Conservation (phyloP, 1,140 invertebrate genomes). For the Drosophila cardini region DNA sequence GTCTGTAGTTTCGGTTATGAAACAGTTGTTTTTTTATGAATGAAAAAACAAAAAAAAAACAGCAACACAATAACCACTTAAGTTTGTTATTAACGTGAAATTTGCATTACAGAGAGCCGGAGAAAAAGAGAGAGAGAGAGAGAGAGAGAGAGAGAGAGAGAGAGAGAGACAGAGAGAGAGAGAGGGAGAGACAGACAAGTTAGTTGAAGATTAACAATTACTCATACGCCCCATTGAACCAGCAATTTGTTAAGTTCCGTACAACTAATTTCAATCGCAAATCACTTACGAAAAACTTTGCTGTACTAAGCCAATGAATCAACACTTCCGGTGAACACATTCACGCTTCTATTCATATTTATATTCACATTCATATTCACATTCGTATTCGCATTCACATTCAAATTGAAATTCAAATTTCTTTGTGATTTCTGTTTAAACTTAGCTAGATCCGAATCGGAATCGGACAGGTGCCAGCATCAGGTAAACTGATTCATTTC, state of each 20-base stretch:
- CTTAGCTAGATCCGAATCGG: neutral
- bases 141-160: too few relatives aligned
- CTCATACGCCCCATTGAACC: conserved; percentile 64
- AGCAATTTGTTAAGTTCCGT: conserved; percentile 48
- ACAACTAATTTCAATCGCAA: conserved; percentile 51
- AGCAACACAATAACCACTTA: conserved; percentile 10
- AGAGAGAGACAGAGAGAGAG: too few relatives aligned
- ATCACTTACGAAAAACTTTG: conserved; percentile 20
- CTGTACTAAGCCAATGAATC: conserved; percentile 55
- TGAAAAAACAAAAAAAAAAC: conserved; percentile 53
- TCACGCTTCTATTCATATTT: conserved; percentile 15
- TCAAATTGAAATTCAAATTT: conserved; percentile 21
- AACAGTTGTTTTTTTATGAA: conserved; percentile 71
- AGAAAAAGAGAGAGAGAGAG: too few relatives aligned
- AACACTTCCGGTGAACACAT: conserved; percentile 46
- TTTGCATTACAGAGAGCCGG: conserved; percentile 42
- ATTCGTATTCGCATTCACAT: neutral
- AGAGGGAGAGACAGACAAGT: conserved; percentile 8
- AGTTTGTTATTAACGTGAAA: conserved; percentile 50
- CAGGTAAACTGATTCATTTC: conserved; percentile 62
- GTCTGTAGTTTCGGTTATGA: conserved; percentile 60
- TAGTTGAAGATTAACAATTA: conserved; percentile 50
- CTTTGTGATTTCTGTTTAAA: conserved; percentile 15
- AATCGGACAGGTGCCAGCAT: conserved; percentile 40
- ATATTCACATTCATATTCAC: neutral